Evolutionary conservation across 1,140 invertebrate species (phyloP), one percentile per base, ranked within the genome.

Genomic region (Drosophila simulans): DNA sequence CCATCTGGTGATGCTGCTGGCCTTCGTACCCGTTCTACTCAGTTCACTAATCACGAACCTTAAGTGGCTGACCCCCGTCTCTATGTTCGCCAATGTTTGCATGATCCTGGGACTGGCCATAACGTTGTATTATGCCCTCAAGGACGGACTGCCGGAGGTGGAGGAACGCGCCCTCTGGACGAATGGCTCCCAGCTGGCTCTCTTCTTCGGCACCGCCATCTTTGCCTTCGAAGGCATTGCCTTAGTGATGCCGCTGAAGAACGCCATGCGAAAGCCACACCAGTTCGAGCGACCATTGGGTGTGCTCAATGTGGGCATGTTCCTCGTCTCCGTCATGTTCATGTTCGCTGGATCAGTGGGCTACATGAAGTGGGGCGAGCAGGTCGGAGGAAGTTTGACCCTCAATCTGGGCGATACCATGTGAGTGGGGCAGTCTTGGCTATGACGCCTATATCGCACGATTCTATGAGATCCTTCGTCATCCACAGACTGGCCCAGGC

Each of bases 251-350:
- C 97, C 97, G 1, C 90, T 98, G 77, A 97, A 98, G 92, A 98
- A 97, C 84, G 96, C 97, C 90, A 98, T 98, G 97, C 95, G 94
- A 75, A 94, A 94, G n/a, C 96, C 97, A 0, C 93, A 93, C 64
- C 94, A 95, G 62, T 98, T 98, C 92, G 95, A 94, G 55, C 96
- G 94, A 64, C 93, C 94, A 3, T 90, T 95, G 4, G 97, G 97
- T 1, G 97, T 98, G 1, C 92, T 98, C 7, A 98, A 98, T 90
- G 94, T 96, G 3, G 96, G 96, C 40, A 98, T 98, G 97, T 81
- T 88, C 57, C 76, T 92, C 1, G 90, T 91, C 63, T 96, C 20
- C 51, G 64, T 90, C 42, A 94, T 98, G 71, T 98, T 97, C 91
- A 94, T 96, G 7, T 93, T 94, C 3, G 94, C 97, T 62, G 97